Conservation (phyloP, 2,113 vertebrate species). For the Amblyornis subalaris region DNA sequence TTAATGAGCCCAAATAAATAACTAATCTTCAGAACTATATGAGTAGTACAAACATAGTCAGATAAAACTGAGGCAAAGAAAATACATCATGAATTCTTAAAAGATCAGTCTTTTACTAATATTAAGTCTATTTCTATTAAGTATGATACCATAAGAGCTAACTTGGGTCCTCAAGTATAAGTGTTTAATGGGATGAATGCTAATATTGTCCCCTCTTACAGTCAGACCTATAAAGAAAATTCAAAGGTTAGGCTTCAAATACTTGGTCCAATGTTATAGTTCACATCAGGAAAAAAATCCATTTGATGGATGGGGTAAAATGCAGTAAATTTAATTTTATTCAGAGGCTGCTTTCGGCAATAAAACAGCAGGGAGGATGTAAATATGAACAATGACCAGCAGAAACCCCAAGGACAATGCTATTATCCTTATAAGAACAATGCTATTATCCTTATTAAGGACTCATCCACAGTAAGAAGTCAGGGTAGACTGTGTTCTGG, state of each 20-base stretch:
- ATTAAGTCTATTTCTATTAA: background rate
- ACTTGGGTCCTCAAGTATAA: background rate
- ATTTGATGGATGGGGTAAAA: background rate
- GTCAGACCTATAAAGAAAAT: background rate
- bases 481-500: background rate
- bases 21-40: background rate
- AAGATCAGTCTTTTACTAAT: background rate
- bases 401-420: background rate
- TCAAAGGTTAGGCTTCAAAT: background rate
- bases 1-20: background rate
- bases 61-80: background rate
- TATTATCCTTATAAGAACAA: background rate
- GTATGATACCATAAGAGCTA: rapidly evolving
- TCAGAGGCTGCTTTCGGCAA: background rate
- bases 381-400: background rate
- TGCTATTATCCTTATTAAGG: background rate
- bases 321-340: background rate
- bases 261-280: background rate
- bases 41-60: background rate
- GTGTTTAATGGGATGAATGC: background rate
- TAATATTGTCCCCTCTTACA: background rate
- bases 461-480: background rate
- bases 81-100: background rate
- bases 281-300: background rate
- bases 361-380: background rate